phyloP scores from a whole-genome alignment of 2,797 vertebrate genomes.

The Melanotaenia boesemani region DNA sequence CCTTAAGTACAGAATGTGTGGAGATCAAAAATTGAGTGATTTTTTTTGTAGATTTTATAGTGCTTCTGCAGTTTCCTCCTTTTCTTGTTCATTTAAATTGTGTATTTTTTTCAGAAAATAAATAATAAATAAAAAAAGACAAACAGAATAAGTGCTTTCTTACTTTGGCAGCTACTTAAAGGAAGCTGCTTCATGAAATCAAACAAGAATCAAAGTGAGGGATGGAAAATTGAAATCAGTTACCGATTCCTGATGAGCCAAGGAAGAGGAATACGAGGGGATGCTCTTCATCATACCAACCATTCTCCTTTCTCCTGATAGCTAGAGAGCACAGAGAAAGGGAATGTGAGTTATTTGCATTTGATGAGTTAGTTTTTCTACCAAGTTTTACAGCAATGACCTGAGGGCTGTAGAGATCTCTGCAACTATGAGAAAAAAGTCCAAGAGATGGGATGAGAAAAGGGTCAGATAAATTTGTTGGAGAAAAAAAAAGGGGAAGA shows the following conservation, averaged over 20 bases:
- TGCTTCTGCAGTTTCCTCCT: slow-evolving; percentile 16
- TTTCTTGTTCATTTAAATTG: slow-evolving; percentile 17
- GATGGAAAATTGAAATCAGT: slow-evolving; percentile 51
- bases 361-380: slow-evolving; percentile 65
- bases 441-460: slow-evolving; percentile 65
- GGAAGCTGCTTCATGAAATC: slow-evolving; percentile 16
- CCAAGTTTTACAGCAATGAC: slow-evolving; percentile 51
- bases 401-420: slow-evolving; percentile 56
- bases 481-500: slow-evolving; percentile 53
- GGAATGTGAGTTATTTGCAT: slow-evolving; percentile 59
- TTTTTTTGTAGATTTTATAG: background rate
- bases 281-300: slow-evolving; percentile 98
- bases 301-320: slow-evolving; percentile 97
- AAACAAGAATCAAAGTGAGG: slow-evolving; percentile 21
- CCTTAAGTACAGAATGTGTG: background rate
- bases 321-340: slow-evolving; percentile 76
- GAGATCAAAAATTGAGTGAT: background rate
- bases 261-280: slow-evolving; percentile 97
- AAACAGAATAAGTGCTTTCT: slow-evolving; percentile 33
- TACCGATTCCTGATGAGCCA: slow-evolving; percentile 98
- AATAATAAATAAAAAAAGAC: slow-evolving; percentile 2
- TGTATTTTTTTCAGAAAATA: background rate
- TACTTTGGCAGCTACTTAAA: slow-evolving; percentile 47
- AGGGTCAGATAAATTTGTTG: slow-evolving; percentile 76
- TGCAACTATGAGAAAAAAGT: slow-evolving; percentile 73